phyloP scores from a whole-genome alignment of 2,797 vertebrate species.

The Lacerta bilineata region DNA sequence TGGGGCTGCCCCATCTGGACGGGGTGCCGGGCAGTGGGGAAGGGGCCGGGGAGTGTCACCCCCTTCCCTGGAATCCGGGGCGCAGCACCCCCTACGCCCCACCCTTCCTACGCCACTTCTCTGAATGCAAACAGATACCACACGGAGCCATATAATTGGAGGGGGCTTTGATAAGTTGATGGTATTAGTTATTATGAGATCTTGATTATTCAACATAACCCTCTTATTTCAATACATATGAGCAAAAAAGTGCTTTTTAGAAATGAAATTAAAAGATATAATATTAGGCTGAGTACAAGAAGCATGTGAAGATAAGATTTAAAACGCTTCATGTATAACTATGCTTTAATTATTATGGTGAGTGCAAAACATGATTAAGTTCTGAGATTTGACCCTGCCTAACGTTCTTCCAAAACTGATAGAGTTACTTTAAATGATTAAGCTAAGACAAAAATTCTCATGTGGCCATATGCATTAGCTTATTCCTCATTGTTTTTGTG shows the following conservation, averaged over 20 bases:
- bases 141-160: no score
- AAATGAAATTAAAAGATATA: neutral
- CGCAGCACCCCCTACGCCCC: no score
- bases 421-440: conserved; percentile 26
- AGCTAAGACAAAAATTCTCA: conserved; percentile 15
- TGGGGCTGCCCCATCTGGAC: no score
- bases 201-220: neutral
- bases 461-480: neutral
- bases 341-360: conserved; percentile 6
- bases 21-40: no score
- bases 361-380: conserved; percentile 11
- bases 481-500: neutral
- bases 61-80: no score
- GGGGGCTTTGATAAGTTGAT: neutral
- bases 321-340: neutral
- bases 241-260: neutral
- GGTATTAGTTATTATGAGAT: neutral
- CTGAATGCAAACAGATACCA: no score
- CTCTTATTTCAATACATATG: no score
- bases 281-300: neutral
- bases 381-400: neutral
- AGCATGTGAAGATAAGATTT: neutral
- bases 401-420: neutral
- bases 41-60: no score
- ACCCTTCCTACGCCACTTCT: no score